These are phyloP conservation scores for Lycaon pictus DNA, from an alignment of 2,113 vertebrate genomes.

Conservation along the genomic window DNA sequence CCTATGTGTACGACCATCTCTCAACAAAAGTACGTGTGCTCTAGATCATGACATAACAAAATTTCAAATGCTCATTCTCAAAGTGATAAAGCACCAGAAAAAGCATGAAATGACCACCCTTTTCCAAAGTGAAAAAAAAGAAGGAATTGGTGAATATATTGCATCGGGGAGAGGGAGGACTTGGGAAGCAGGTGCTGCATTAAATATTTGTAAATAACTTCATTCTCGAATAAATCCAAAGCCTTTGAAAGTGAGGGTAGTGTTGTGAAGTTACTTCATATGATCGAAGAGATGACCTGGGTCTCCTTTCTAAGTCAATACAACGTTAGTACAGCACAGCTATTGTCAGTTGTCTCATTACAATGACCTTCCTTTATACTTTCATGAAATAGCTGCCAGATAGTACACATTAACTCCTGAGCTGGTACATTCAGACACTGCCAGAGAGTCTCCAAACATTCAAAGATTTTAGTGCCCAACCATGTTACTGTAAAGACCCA, in stretches of 20 bases:
- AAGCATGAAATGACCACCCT: neutral
- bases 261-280: neutral
- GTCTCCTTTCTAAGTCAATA: neutral
- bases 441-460: slow-evolving; percentile 25
- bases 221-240: neutral
- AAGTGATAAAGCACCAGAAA: neutral
- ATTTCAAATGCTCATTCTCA: neutral
- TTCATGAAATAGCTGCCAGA: slow-evolving; percentile 25
- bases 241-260: neutral
- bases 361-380: slow-evolving; percentile 9
- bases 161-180: neutral
- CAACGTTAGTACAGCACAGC: neutral
- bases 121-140: neutral
- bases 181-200: neutral
- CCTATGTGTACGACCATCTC: neutral
- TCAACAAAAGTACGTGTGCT: neutral
- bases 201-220: neutral
- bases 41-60: neutral
- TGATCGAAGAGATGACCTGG: neutral
- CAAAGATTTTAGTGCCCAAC: neutral
- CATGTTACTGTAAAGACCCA: neutral
- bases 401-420: neutral
- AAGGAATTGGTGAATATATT: neutral
- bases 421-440: neutral
- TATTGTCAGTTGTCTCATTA: neutral